A percentile compares a stretch with the other conserved stretches of the same genome.
Conservation (phyloP, 2,888 invertebrate species). For the Melanostoma mellinum region DNA sequence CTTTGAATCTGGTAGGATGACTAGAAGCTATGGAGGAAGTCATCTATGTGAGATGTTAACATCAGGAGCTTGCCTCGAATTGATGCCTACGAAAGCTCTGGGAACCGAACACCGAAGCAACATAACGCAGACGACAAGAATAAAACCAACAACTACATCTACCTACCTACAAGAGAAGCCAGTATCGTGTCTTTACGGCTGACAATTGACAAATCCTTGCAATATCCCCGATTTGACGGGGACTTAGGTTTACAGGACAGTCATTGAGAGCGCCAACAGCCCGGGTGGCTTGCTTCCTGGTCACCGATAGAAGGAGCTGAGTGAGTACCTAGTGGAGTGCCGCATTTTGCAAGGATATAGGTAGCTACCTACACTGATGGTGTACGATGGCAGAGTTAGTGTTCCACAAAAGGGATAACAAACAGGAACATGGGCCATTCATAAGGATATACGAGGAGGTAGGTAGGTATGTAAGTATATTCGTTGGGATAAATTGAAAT, state of each 20-base stretch:
- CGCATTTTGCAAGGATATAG: conserved; percentile 48
- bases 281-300: conserved; percentile 70
- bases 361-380: conserved; percentile 43
- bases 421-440: conserved; percentile 73
- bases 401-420: conserved; percentile 73
- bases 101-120: too few species aligned
- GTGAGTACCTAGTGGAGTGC: conserved; percentile 28
- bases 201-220: conserved; percentile 73
- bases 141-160: background rate
- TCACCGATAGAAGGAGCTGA: conserved; percentile 57
- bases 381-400: conserved; percentile 72
- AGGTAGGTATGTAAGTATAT: conserved; percentile 35
- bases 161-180: conserved; percentile 11
- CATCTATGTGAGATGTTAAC: conserved; percentile 53
- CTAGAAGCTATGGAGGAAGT: conserved; percentile 32
- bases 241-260: conserved; percentile 73
- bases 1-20: conserved; percentile 35
- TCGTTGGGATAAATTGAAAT: conserved; percentile 67
- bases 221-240: conserved; percentile 73
- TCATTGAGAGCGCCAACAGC: conserved; percentile 73
- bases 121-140: background rate
- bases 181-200: conserved; percentile 65
- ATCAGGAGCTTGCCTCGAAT: conserved; percentile 40
- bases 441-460: conserved; percentile 65
- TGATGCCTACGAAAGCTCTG: conserved; percentile 53